These are phyloP conservation scores for Melanaphis sacchari DNA, from an alignment of 1,140 invertebrate species.

Conservation along the genomic window DNA sequence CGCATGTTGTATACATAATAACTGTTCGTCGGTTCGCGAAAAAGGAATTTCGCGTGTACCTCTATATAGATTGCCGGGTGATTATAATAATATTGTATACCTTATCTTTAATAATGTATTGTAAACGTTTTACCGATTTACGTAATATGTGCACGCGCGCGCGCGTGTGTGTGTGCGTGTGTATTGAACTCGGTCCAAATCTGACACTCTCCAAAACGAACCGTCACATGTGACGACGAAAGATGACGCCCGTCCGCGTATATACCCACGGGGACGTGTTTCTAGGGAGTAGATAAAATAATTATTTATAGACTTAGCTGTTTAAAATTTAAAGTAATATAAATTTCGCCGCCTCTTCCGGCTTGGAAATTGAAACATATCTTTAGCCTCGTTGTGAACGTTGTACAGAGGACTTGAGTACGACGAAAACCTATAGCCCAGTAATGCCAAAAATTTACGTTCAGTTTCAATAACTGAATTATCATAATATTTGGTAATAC, in stretches of 20 bases:
- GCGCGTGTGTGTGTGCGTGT: background rate
- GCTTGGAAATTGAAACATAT: background rate
- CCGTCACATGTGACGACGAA: background rate
- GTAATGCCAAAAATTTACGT: no score
- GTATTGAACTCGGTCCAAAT: background rate
- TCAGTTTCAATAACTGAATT: background rate
- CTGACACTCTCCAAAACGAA: background rate
- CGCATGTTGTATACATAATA: background rate
- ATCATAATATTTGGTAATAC: background rate
- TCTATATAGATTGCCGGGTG: background rate
- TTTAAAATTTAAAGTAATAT: background rate
- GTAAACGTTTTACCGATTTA: slow-evolving; percentile 6
- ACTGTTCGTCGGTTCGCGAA: slow-evolving; percentile 1
- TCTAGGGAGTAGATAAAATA: background rate
- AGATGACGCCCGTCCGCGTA: background rate
- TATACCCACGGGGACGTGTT: background rate
- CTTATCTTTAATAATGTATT: background rate
- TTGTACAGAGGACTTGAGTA: background rate
- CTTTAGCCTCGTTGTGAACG: background rate
- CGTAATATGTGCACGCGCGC: background rate
- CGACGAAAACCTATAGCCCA: background rate
- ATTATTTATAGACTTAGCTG: slow-evolving; percentile 19
- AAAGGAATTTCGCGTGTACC: background rate
- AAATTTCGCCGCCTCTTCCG: background rate
- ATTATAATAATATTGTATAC: background rate